These are phyloP conservation scores for Aythya baeri DNA, from an alignment of 2,113 vertebrate species.

Conservation along the genomic window DNA sequence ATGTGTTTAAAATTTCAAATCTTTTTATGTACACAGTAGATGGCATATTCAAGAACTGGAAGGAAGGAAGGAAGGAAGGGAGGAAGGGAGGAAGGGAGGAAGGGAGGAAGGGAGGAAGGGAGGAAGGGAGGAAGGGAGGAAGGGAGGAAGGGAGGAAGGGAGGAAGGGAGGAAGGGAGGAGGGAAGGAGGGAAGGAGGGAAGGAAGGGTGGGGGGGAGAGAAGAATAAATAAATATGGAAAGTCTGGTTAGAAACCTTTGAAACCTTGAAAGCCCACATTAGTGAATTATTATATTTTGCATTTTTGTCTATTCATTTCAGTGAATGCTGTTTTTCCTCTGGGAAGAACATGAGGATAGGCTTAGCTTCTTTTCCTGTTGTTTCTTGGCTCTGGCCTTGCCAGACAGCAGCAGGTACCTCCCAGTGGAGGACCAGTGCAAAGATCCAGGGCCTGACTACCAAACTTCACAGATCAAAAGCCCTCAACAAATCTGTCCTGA, in stretches of 20 bases:
- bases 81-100: too few species aligned
- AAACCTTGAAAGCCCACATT: background rate
- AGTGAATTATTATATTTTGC: background rate
- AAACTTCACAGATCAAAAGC: background rate
- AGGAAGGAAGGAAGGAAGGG: too few species aligned
- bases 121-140: too few species aligned
- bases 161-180: too few species aligned
- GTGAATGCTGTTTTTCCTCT: background rate
- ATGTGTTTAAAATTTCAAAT: background rate
- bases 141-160: too few species aligned
- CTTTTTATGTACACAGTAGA: background rate
- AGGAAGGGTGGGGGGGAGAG: too few species aligned
- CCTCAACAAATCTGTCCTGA: background rate
- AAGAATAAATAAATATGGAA: background rate
- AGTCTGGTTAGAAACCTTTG: background rate
- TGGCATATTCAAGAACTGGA: background rate
- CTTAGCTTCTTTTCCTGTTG: accelerated
- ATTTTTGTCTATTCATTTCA: background rate
- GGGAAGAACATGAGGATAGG: background rate
- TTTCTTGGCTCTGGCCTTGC: background rate
- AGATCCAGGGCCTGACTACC: background rate
- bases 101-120: too few species aligned
- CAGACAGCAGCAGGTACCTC: background rate
- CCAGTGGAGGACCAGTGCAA: background rate
- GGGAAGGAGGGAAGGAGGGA: too few species aligned